Evolutionary conservation across 2,113 vertebrate species (phyloP).

Genomic region (Cichladusa arquata): DNA sequence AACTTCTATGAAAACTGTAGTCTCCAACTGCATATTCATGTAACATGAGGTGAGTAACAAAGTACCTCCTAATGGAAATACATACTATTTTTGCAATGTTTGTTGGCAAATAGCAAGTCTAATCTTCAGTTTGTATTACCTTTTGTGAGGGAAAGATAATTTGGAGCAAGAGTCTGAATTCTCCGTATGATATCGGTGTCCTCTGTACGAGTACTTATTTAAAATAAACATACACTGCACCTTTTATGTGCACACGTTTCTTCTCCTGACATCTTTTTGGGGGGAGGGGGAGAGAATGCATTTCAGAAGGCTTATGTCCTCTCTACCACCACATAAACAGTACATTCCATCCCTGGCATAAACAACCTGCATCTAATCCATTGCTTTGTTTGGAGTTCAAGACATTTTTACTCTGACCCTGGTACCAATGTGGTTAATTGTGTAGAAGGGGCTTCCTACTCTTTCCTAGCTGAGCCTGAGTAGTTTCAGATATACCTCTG

Average conservation of each 20-base stretch:
- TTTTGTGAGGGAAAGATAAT: neutral
- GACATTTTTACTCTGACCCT: neutral
- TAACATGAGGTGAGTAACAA: neutral
- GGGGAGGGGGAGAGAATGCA: neutral
- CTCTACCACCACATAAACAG: neutral
- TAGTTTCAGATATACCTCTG: neutral
- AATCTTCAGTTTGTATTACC: neutral
- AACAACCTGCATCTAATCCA: neutral
- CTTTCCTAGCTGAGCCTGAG: neutral
- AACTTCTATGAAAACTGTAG: neutral
- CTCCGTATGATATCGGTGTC: neutral
- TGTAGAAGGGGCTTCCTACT: neutral
- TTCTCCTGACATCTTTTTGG: neutral
- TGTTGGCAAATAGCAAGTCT: constrained; percentile 1
- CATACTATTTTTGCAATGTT: neutral
- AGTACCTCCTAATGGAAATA: neutral
- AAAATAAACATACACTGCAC: constrained; percentile 35
- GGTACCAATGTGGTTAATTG: neutral
- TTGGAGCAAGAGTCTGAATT: neutral
- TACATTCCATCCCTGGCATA: neutral
- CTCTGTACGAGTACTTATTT: constrained; percentile 24
- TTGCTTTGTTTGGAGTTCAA: neutral
- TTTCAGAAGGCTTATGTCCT: neutral
- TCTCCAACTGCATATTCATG: neutral
- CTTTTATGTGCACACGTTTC: neutral